Evolutionary conservation across 2,888 invertebrate genomes (phyloP), one percentile per base, ranked within the genome.

Genomic region (Andrena dorsata): DNA sequence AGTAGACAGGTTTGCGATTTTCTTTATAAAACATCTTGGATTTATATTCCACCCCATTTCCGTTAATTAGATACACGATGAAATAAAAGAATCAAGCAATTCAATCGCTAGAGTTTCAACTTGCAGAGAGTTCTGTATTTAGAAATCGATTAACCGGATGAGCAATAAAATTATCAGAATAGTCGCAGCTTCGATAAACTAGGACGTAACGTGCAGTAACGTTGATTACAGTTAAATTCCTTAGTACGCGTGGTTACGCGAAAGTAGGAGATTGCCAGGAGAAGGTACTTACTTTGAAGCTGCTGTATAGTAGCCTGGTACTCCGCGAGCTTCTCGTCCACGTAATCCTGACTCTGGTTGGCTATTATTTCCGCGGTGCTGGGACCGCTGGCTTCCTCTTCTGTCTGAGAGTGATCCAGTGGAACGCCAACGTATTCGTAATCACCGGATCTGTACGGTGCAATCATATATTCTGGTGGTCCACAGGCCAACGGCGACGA

Each of bases 321-420:
- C 95, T 98, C 98, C 70, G 98, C 98, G 91, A 98, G 95, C 94
- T 98, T 97, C 94, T 98, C 98, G 93, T 98, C 98, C 86, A 98
- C 96, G 94, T 98, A 98, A 94, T 98, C 98, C 95, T 98, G 98
- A 80, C 98, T 98, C 94, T 98, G 98, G 93, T 97, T 97, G 83
- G 98, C 98, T 90, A 98, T 98, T 90, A 98, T 98, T 94, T 98
- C 98, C 64, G 98, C 98, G 23, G 98, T 98, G 80, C 98, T 97
- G 10, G 97, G 97, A 61, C 98, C 97, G 88, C 96, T 95, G 86
- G 97, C 96, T 92, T 97, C 97, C 76, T 97, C 97, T 68, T 96
- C 96, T n/a, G 84, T 95, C 90, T 96, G 95, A 87, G 95, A 96
- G 86, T 97, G 97, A 93, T 97, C 97, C 91, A 97, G 91, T 1